Conservation (phyloP, 2,113 vertebrate genomes). For the Brevimyrus niger region DNA sequence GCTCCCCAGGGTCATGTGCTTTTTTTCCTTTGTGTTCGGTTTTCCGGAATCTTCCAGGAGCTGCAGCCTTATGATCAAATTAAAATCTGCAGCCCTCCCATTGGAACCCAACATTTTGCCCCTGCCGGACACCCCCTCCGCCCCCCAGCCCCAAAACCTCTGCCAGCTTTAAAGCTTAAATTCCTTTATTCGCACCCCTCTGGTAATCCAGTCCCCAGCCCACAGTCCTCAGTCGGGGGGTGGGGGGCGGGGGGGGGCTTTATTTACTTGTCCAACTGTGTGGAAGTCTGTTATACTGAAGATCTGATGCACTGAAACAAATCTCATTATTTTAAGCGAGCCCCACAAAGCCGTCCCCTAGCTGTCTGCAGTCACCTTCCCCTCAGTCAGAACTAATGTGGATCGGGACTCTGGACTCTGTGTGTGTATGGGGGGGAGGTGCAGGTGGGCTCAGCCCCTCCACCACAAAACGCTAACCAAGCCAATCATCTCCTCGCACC, state of each 20-base stretch:
- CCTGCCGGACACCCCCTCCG: not conserved
- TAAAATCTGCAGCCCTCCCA: not conserved
- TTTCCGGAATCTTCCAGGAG: not conserved
- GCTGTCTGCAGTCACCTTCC: conserved; percentile 45
- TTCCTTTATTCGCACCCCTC: conserved; percentile 62
- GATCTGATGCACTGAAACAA: conserved; percentile 58
- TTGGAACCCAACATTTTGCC: not conserved
- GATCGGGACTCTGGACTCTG: conserved; percentile 29
- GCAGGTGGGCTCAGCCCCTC: not conserved
- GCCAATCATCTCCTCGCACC: not conserved
- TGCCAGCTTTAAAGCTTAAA: conserved; percentile 43
- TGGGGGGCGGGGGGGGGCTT: conserved; percentile 40
- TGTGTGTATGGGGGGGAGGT: conserved; percentile 38
- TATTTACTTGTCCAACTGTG: conserved; percentile 59
- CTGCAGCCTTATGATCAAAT: not conserved
- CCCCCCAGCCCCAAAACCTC: conserved; percentile 25
- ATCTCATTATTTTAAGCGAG: conserved; percentile 54
- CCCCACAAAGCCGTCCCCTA: conserved; percentile 43
- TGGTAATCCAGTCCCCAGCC: conserved; percentile 49
- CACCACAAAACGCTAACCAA: not conserved
- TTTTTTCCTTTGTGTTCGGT: not conserved
- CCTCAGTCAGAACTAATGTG: conserved; percentile 53
- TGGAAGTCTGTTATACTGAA: conserved; percentile 56
- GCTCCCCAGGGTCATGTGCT: not conserved
- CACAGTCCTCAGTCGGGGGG: conserved; percentile 33